Evolutionary conservation across 2,888 invertebrate species (phyloP), one percentile per base, ranked within the genome.

Genomic region (Willowsia nigromaculata): DNA sequence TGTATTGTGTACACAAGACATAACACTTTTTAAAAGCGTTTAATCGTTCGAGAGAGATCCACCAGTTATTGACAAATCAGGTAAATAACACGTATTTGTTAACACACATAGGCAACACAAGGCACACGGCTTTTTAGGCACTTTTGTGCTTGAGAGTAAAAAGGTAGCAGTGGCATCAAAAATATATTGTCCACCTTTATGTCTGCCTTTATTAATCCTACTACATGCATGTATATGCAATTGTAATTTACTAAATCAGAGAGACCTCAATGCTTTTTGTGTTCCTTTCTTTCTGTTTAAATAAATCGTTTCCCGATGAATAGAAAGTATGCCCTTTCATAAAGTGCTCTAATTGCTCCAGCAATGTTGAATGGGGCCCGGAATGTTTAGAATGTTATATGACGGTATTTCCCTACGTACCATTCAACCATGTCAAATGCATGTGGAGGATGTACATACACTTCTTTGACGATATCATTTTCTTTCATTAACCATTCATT

Each of bases 331-430:
- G 18, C 18, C 40, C 68, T 68, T 68, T 68, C 40, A 68, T 68
- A 74, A 74, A 74, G 74, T 25, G 47, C 25, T 74, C 74, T 74
- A 74, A 74, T 74, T 74, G 74, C 74, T 74, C 47, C 27, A 40
- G 40, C 71, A 22, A 25, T 74, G 43, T 27, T 74, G 47, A 27
- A 27, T 25, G 47, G 25, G n/a, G 15, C 13, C 43, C 5, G 47
- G 47, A 74, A 74, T 47, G 22, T 6, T 13, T n/a, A 62, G 62
- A 62, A 62, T 62, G 27, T 62, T 27, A 25, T 27, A 30, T 30
- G 15, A 37, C 11, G 68, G 68, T 40, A 40, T 68, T 68, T 40
- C 65, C 40, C n/a, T 68, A 68, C 18, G 3, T 18, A 22, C 56
- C 22, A n/a, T 56, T 6, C 30, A 62, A 22, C 25, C 47, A n/a